Base-by-base conservation (phyloP, 2,113 vertebrate genomes). In the Aphyosemion australe region DNA sequence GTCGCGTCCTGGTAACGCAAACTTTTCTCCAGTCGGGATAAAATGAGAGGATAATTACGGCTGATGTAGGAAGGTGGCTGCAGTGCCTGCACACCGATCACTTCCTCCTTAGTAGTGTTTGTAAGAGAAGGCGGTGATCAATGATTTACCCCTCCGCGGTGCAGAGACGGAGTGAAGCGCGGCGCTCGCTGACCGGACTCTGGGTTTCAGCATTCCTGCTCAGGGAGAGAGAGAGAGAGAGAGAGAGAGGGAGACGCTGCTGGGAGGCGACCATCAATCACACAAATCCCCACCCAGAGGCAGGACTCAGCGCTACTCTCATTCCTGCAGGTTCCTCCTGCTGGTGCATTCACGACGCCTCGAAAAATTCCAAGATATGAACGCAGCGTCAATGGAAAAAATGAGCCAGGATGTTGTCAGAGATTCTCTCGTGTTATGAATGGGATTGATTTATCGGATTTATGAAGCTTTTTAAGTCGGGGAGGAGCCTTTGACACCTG, bases 261-360 rank as follows among this genome's bases (percentile, higher is more conserved):
- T 71, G 43, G 68, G 72, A 84, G 85, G 76, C 78, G 78, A 61
- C 82, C 77, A 57, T 86, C 87, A 82, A 74, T 90, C 86, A 84
- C 58, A 59, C 52, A 19, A 72, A 79, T 82, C 88, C 73, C 89
- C 89, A 83, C 86, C 90, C 86, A 86, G 82, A 46, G 84, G 86
- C 75, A 5, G 82, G 87, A 61, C 69, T 82, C 74, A 65, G 56
- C 55, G 57, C 69, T 58, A 79, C 49, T 59, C 57, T 61, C 14
- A 1, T 48, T 63, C 52, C 42, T 9, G 16, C 70, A 54, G 39
- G 57, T 46, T 55, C 1, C 20, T 21, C 78, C 2, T 60, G 79
- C 69, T 21, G 80, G 1, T 60, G 77, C 72, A 5, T 86, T 82
- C 80, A 76, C 0, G 2, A 50, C 20, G 6, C 46, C 57, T 50